Evolutionary conservation across 2,888 invertebrate genomes (phyloP).

Genomic region (Fissipunctia ypsillon): DNA sequence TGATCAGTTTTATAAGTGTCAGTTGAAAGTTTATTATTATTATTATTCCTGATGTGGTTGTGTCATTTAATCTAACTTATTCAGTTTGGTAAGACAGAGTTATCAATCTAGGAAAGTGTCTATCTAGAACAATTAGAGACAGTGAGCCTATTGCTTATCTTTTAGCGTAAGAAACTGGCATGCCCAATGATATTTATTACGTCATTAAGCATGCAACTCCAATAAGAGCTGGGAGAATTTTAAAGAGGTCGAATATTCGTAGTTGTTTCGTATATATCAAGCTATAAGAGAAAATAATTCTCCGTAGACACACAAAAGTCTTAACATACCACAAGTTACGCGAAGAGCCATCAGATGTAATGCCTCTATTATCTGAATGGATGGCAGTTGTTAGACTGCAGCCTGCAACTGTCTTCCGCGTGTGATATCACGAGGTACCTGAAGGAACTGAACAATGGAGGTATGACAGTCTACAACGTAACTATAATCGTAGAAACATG

Average conservation of each 20-base stretch:
- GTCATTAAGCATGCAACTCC: too few species aligned
- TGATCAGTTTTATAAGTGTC: conserved; percentile 1
- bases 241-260: neutral
- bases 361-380: conserved; percentile 41
- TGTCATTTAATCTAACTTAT: neutral
- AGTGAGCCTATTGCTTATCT: neutral
- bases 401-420: conserved; percentile 35
- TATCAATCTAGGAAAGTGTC: neutral
- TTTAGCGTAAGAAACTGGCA: neutral
- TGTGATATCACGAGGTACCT: conserved; percentile 33
- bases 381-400: conserved; percentile 35
- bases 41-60: neutral
- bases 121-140: neutral
- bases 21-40: conserved; percentile 33
- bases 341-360: conserved; percentile 17
- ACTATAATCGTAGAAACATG: neutral
- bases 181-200: neutral
- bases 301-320: conserved; percentile 25
- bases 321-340: neutral
- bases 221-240: neutral
- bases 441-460: conserved; percentile 40
- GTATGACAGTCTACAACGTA: conserved; percentile 19
- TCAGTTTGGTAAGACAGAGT: too few species aligned
- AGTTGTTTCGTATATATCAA: neutral
- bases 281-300: neutral